Base-by-base conservation (phyloP, 2,797 vertebrate species). In the Craterocephalus amniculus region DNA sequence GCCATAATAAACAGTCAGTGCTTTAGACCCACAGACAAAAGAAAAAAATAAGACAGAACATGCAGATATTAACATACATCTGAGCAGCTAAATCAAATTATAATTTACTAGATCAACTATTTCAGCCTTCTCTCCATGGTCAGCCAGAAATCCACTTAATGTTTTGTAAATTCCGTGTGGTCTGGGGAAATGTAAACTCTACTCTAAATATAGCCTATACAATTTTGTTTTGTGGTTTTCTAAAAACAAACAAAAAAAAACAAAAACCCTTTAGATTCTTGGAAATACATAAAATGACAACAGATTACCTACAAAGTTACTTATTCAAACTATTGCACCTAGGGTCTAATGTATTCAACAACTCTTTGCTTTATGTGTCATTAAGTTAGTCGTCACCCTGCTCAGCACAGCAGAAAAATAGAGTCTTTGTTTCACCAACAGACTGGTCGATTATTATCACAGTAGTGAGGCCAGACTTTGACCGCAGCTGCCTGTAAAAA, bases 371-470 rank as follows among this genome's bases (percentile, higher is more conserved):
- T 78, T 73, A 80, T 70, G 66, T 80, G 54, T 43, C 60, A 78
- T 79, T 83, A 81, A 80, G 67, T 72, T 68, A 66, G 40, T 77
- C 58, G 52, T 83, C 56, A 79, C 63, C 68, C 49, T 56, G 27
- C 54, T 65, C 43, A n/a, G 27, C 72, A 58, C 36, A 58, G 72
- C 58, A 88, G 83, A 82, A 85, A 90, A 90, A 88, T 83, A 71
- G 69, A 72, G 76, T 29, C 85, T 84, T 88, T 88, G 84, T 89
- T 90, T 83, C 70, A 60, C 49, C 71, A 79, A 74, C 54, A 34
- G 66, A 55, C 63, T 61, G 62, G 83, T 78, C 80, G 81, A 89
- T 90, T 70, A 87, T 87, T 86, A 84, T 91, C 75, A 79, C 63
- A 67, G 75, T 58, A 57, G 32, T 60, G 49, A 62, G 56, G 69